phyloP scores from a whole-genome alignment of 2,797 vertebrate species.

The Pseudochaenichthys georgianus region DNA sequence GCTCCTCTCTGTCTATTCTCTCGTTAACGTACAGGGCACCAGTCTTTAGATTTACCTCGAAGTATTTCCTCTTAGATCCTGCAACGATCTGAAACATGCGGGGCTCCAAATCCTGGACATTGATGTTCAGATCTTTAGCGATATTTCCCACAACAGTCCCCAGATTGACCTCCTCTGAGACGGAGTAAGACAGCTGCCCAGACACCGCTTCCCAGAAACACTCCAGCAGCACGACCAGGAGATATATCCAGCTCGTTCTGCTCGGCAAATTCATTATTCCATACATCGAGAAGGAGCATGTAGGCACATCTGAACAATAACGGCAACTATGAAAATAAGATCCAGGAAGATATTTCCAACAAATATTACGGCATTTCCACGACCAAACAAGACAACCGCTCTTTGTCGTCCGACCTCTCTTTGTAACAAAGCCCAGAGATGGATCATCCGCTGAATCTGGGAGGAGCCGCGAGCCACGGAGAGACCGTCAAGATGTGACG shows the following conservation, averaged over 20 bases:
- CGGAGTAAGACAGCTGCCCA: conserved; percentile 82
- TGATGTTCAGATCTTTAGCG: conserved; percentile 85
- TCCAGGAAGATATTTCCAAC: not conserved
- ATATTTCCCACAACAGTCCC: conserved; percentile 89
- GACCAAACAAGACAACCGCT: not conserved
- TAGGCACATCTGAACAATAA: not conserved
- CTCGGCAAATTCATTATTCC: conserved; percentile 39
- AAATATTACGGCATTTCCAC: not conserved
- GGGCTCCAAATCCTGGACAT: conserved; percentile 83
- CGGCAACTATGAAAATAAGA: too few species aligned
- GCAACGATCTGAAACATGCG: conserved; percentile 84
- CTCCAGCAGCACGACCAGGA: conserved; percentile 62
- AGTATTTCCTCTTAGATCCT: conserved; percentile 78
- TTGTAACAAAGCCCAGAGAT: conserved; percentile 42
- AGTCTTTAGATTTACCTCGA: conserved; percentile 70
- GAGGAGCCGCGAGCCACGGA: conserved; percentile 27
- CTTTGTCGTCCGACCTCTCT: conserved; percentile 58
- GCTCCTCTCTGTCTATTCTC: conserved; percentile 69
- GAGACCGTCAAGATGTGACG: not conserved
- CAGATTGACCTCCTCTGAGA: conserved; percentile 86
- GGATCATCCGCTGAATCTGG: conserved; percentile 34
- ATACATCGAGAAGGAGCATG: not conserved
- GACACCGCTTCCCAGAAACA: conserved; percentile 42
- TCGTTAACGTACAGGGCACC: conserved; percentile 55
- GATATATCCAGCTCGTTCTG: conserved; percentile 34